A percentile compares a stretch with the other conserved stretches of the same genome.
phyloP scores from a whole-genome alignment of 2,888 invertebrate genomes.

The Caenorhabditis japonica region DNA sequence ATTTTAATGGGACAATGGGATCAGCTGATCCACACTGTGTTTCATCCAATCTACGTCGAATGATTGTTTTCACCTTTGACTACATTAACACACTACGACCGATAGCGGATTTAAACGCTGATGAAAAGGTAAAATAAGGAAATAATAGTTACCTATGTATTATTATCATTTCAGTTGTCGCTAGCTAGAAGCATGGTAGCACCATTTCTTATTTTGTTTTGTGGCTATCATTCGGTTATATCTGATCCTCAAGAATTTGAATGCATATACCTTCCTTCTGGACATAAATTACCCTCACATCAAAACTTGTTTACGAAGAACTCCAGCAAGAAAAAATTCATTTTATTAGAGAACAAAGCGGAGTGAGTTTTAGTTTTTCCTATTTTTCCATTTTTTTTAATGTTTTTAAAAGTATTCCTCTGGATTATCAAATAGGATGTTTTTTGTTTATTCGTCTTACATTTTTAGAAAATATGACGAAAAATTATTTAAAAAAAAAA shows the following conservation, averaged over 20 bases:
- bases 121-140: constrained; percentile 66
- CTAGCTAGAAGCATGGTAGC: constrained; percentile 62
- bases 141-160: no score
- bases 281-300: constrained; percentile 42
- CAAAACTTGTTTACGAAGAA: constrained; percentile 17
- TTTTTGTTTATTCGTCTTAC: constrained; percentile 9
- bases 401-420: no score
- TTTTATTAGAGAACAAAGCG: constrained; percentile 50
- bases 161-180: constrained; percentile 61
- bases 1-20: constrained; percentile 62
- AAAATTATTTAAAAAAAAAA: constrained; percentile 17
- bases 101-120: constrained; percentile 70
- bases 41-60: constrained; percentile 54
- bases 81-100: constrained; percentile 75
- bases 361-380: constrained; percentile 48
- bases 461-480: constrained; percentile 6
- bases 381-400: no score
- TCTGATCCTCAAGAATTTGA: constrained; percentile 43
- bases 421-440: no score
- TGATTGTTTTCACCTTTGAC: constrained; percentile 71
- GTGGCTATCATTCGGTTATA: constrained; percentile 63
- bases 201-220: constrained; percentile 63
- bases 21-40: constrained; percentile 36
- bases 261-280: constrained; percentile 67
- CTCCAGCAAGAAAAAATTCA: constrained; percentile 35